These are phyloP conservation scores for Serilophus lunatus DNA, from an alignment of 2,113 vertebrate genomes.

Conservation along the genomic window DNA sequence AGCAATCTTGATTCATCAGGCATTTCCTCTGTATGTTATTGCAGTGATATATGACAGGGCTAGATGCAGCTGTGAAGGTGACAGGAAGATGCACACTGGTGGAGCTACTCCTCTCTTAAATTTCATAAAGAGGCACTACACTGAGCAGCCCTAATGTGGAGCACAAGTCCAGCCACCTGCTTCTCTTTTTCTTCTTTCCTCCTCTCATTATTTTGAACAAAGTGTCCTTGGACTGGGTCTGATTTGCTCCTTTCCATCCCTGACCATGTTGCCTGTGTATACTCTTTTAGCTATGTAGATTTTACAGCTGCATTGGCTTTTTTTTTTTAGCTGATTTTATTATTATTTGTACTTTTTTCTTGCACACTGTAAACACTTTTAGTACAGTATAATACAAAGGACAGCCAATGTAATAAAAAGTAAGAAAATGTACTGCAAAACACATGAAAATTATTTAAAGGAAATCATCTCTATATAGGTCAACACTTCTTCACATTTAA, in stretches of 20 bases:
- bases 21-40: background rate
- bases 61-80: background rate
- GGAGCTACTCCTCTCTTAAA: background rate
- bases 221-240: background rate
- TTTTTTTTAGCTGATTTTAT: background rate
- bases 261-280: background rate
- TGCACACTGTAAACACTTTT: background rate
- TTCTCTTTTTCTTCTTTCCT: background rate
- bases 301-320: background rate
- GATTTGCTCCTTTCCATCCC: background rate
- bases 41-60: background rate
- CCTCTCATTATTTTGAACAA: background rate
- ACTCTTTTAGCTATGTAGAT: background rate
- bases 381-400: background rate
- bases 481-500: background rate
- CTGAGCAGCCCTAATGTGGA: background rate
- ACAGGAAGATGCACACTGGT: background rate
- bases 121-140: background rate
- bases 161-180: background rate
- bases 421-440: background rate
- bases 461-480: background rate
- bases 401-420: background rate
- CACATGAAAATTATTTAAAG: background rate
- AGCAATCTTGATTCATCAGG: background rate
- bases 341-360: background rate